A percentile compares a stretch with the other conserved stretches of the same genome.
Evolutionary conservation across 2,113 vertebrate genomes (phyloP).

Genomic region (Myrmecophaga tridactyla): DNA sequence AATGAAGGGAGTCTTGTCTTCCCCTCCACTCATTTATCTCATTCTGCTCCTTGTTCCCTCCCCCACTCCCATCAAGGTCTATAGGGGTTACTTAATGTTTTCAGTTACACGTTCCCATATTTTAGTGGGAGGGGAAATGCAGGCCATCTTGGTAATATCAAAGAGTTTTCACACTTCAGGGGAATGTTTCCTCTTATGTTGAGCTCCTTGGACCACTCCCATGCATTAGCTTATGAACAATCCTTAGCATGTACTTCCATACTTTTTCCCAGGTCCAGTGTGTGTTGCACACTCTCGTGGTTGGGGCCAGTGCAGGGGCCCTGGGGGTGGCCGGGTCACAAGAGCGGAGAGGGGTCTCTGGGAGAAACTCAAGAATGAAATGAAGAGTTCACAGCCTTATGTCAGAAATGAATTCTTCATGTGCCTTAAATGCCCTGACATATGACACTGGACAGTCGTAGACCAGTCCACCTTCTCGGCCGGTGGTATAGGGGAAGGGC

Average conservation of each 20-base stretch:
- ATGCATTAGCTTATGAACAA: neutral
- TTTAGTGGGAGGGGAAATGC: neutral
- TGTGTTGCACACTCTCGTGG: neutral
- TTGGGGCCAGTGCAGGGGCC: neutral
- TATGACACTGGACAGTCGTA: neutral
- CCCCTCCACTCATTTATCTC: neutral
- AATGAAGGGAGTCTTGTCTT: neutral
- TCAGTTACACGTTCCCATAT: neutral
- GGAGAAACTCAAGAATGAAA: neutral
- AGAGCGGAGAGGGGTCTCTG: neutral
- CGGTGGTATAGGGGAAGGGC: neutral
- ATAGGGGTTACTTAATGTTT: neutral
- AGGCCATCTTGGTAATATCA: neutral
- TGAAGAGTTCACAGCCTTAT: neutral
- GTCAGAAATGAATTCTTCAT: constrained; percentile 13
- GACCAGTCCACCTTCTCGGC: neutral
- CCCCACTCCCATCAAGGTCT: neutral
- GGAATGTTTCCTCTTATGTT: neutral
- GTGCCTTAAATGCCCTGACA: neutral
- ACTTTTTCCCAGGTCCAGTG: neutral
- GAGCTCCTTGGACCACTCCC: neutral
- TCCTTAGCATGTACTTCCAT: neutral
- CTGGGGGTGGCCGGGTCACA: neutral
- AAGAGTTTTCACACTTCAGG: neutral
- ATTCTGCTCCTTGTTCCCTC: neutral